Conservation (phyloP, 2,888 invertebrate genomes). For the Mechanitis messenoides region DNA sequence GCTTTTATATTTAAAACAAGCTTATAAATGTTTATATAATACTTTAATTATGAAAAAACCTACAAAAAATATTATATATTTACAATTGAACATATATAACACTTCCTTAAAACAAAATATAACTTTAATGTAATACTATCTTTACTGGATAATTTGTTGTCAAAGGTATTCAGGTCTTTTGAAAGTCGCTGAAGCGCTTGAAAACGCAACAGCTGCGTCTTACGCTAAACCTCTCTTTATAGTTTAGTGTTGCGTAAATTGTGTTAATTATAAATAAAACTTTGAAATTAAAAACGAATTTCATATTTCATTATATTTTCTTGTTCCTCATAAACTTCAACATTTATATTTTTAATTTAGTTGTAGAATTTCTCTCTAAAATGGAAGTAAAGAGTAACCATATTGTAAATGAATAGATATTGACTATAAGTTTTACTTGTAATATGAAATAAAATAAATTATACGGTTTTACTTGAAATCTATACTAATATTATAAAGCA, state of each 20-base stretch:
- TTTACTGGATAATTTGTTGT: neutral
- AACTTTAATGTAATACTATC: neutral
- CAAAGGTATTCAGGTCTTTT: neutral
- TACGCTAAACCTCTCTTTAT: slow-evolving; percentile 1
- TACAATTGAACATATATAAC: too few relatives aligned
- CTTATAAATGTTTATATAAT: neutral
- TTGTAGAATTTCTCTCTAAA: too few relatives aligned
- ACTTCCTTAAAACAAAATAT: neutral
- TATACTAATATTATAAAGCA: too few relatives aligned
- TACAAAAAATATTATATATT: too few relatives aligned
- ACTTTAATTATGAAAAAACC: neutral
- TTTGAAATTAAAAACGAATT: neutral
- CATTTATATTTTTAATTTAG: too few relatives aligned
- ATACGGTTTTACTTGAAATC: too few relatives aligned
- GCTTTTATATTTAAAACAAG: neutral
- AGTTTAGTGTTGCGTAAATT: neutral
- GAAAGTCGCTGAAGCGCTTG: neutral
- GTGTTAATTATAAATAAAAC: neutral
- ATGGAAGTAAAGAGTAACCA: too few relatives aligned
- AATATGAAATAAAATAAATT: too few relatives aligned
- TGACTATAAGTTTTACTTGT: too few relatives aligned
- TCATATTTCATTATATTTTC: neutral
- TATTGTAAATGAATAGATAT: too few relatives aligned
- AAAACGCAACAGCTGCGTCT: slow-evolving; percentile 1
- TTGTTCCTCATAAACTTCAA: neutral